Evolutionary conservation across 2,113 vertebrate genomes (phyloP), one percentile per base, ranked within the genome.

Genomic region (Cyanoramphus novaezelandiae): DNA sequence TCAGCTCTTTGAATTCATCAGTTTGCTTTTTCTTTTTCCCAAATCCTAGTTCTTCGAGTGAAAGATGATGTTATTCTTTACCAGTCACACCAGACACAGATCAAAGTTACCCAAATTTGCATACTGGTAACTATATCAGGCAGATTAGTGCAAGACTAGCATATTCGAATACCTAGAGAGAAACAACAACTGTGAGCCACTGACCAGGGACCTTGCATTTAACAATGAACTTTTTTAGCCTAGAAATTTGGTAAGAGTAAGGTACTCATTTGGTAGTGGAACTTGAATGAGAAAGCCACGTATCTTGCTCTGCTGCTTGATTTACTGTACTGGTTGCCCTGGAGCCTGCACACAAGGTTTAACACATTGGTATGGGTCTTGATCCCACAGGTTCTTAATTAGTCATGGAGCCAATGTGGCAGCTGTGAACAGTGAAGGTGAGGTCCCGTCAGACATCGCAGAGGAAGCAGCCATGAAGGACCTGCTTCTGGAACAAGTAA

Each of bases 381-480:
- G 4, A 80, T 89, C 85, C 39, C 4, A 13, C 70, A 99, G 99
- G 94, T 99, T 98, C 97, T 98, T 99, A 89, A 92, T 99, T 82
- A 97, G 98, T 93, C 96, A 97, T 0, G 99, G 99, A 10, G 99
- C 99, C 2, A 98, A 98, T 19, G 98, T 99, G 74, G 98, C 98
- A 70, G 97, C 98, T 15, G 99, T 99, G 81, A 99, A 99, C 97
- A 99, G 98, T 18, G 99, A 99, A 47, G 99, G 99, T 1, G 99
- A 99, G 46, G 98, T 99, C 68, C 99, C 99, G 0, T 97, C 99
- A 37, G 99, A 99, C 96, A 99, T 99, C 23, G 99, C 99, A 1
- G 98, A 99, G 95, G 99, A 99, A 68, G 99, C 99, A n/a, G 97
- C 98, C 92, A 99, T 99, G 59, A 99, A 99, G 96, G 98, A 98